phyloP scores from a whole-genome alignment of 2,113 vertebrate genomes.

The Physeter macrocephalus region DNA sequence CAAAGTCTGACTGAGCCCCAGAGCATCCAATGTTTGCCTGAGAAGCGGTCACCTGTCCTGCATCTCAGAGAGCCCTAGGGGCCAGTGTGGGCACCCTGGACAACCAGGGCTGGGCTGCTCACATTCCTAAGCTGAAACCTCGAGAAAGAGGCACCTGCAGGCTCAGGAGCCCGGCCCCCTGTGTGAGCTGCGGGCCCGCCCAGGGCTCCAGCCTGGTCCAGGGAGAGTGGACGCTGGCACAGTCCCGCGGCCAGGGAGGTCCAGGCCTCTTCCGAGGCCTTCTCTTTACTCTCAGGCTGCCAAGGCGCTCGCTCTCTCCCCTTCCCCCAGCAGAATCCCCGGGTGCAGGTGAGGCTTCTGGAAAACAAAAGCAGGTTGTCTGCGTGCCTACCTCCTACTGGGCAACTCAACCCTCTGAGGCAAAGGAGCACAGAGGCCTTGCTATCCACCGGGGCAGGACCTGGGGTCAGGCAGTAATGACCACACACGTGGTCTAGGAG shows the following conservation, averaged over 20 bases:
- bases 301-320: not conserved
- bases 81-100: not conserved
- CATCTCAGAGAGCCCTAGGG: not conserved
- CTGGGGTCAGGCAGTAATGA: not conserved
- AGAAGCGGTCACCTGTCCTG: not conserved
- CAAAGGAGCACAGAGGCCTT: not conserved
- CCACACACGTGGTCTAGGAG: not conserved
- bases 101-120: not conserved
- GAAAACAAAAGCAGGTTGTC: conserved; percentile 1
- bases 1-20: not conserved
- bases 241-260: not conserved
- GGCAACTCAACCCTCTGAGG: not conserved
- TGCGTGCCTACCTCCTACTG: not conserved
- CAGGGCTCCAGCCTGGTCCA: not conserved
- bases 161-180: not conserved
- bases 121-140: not conserved
- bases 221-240: not conserved
- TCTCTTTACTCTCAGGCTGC: not conserved
- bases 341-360: not conserved
- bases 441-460: not conserved
- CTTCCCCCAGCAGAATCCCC: not conserved
- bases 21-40: fast-evolving
- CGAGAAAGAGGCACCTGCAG: not conserved
- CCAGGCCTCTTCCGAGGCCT: not conserved
- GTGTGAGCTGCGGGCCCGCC: fast-evolving